Evolutionary conservation across 2,888 invertebrate species (phyloP).

Genomic region (Dasypogon diadema): DNA sequence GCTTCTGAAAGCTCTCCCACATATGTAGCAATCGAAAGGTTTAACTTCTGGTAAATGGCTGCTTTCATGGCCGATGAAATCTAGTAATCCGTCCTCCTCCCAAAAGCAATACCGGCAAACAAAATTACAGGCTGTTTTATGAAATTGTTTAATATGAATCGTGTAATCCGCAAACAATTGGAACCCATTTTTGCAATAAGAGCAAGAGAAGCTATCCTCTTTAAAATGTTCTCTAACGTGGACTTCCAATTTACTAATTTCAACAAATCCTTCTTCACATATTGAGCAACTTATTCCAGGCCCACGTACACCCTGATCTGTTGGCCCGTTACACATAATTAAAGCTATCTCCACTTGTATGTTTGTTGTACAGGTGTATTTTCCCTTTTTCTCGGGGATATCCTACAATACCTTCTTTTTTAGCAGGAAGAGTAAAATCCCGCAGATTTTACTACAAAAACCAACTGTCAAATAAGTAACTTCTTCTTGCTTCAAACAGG

Average conservation of each 20-base stretch:
- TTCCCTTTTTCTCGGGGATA: too few species aligned
- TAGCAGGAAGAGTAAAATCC: too few species aligned
- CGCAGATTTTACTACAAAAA: too few species aligned
- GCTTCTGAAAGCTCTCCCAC: conserved; percentile 34
- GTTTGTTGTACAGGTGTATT: too few species aligned
- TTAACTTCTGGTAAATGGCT: background rate
- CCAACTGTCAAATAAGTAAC: too few species aligned
- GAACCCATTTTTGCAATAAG: background rate
- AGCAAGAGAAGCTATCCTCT: conserved; percentile 22
- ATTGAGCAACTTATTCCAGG: too few species aligned
- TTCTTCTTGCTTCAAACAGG: too few species aligned
- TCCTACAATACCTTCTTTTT: too few species aligned
- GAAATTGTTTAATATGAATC: background rate
- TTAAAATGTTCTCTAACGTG: conserved; percentile 34
- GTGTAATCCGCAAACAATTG: background rate
- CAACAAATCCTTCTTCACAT: background rate
- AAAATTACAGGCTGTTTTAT: background rate
- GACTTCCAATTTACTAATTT: conserved; percentile 6
- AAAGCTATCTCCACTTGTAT: too few species aligned
- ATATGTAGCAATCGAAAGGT: conserved; percentile 47
- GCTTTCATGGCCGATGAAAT: conserved; percentile 42
- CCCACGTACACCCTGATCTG: too few species aligned
- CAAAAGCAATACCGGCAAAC: conserved; percentile 35
- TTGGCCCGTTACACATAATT: too few species aligned
- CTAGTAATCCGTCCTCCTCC: background rate